These are phyloP conservation scores for human DNA, from an alignment of 2,113 vertebrate species.

Conservation along the genomic window GRCh38 chr2:43428501-43429000, in stretches of 20 bases:
- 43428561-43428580: too few relatives aligned
- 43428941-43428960: constrained; percentile 17
- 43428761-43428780: constrained; percentile 21
- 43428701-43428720: neutral
- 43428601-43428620: neutral
- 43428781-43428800: neutral
- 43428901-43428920: constrained; percentile 32
- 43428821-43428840: neutral
- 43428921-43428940: neutral
- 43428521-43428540: too few relatives aligned
- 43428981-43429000: constrained; percentile 25
- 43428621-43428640: neutral
- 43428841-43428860: constrained; percentile 28
- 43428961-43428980: constrained; percentile 42
- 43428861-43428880: neutral
- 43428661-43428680: neutral
- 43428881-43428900: neutral
- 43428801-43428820: constrained; percentile 18
- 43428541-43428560: too few relatives aligned
- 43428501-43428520: too few relatives aligned
- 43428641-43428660: neutral
- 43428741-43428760: neutral
- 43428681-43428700: neutral
- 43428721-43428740: neutral
- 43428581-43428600: too few relatives aligned